Percentiles rank a stretch among this genome's conserved stretches.
These are phyloP conservation scores for Megalopta genalis DNA, from an alignment of 1,140 invertebrate species.

Conservation along the genomic window DNA sequence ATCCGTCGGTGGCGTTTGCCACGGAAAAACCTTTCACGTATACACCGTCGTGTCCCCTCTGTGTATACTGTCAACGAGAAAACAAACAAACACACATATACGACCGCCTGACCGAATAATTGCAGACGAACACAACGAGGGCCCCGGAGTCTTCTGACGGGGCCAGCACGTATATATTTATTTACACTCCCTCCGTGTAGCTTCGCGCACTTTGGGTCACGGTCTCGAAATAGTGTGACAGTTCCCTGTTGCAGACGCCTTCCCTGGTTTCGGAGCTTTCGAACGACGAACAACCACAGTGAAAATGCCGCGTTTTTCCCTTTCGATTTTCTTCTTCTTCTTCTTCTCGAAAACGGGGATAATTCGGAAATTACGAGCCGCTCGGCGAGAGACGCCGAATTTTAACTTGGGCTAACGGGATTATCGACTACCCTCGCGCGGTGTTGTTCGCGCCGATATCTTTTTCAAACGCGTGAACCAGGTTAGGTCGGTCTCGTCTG, in stretches of 20 bases:
- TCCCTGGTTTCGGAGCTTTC: not conserved
- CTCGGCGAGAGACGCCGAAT: not conserved
- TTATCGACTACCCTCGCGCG: conserved; percentile 8
- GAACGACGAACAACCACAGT: not conserved
- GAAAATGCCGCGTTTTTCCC: not conserved
- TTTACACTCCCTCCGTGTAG: conserved; percentile 48
- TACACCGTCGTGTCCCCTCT: not conserved
- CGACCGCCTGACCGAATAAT: conserved; percentile 9
- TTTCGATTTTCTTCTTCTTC: not conserved
- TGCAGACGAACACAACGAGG: conserved; percentile 39
- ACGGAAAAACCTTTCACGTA: conserved; percentile 10
- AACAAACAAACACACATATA: conserved; percentile 47
- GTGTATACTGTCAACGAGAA: conserved; percentile 32
- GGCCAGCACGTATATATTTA: conserved; percentile 56
- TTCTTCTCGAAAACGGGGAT: conserved; percentile 10
- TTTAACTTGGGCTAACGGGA: not conserved
- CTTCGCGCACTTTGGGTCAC: conserved; percentile 59
- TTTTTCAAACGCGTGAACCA: conserved; percentile 31
- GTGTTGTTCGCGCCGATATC: conserved; percentile 8
- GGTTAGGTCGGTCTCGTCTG: conserved; percentile 30
- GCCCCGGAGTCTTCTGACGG: conserved; percentile 22
- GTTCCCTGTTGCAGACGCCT: conserved; percentile 23
- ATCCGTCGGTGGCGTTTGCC: not conserved
- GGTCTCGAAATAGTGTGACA: conserved; percentile 60
- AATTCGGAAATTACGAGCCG: conserved; percentile 25